Evolutionary conservation across 2,888 invertebrate genomes (phyloP), one percentile per base, ranked within the genome.

Genomic region (Drosophila villosipedis): DNA sequence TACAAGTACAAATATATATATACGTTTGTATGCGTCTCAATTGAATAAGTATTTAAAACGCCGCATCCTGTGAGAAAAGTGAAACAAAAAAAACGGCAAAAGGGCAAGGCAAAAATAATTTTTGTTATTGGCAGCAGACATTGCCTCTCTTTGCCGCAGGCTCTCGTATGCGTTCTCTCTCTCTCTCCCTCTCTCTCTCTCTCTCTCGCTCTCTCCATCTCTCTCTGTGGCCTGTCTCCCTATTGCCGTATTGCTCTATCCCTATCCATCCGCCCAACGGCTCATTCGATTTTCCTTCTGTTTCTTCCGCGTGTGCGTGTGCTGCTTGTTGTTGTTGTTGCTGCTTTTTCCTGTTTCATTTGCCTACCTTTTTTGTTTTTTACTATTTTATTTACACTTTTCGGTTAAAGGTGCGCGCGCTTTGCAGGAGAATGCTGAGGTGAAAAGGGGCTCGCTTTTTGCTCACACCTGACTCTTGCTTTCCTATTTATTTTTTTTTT

Each of bases 21-120:
- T 25, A 47, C 4, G 3, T 35, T 60, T 39, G 22, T 49, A 30
- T 70, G 43, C 62, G 39, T 47, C 19, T 31, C 37, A 43, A 39
- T 57, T 43, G 62, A 62, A 72, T 69, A 43, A 68, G 61, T 30
- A 59, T 54, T 71, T 25, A 47, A 85, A 85, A 85, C 53, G 84
- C 85, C 89, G 85, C 89, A 85, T 89, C 86, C 84, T 85, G 76
- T 78, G 80, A 75, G 64, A 76, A 79, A 80, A 86, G 73, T 75
- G 78, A 89, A 84, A 82, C 73, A 89, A 84, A 89, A 80, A 43
- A 22, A 37, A 19, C 60, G 63, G 43, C 31, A 73, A 80, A 76
- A 69, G 67, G 69, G 76, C 76, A 76, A 71, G 83, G 80, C 82
- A 86, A 86, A 74, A 57, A 57, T 5, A 39, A 22, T 4, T 79